Conservation (phyloP, 2,113 vertebrate species). For the Chitala chitala region DNA sequence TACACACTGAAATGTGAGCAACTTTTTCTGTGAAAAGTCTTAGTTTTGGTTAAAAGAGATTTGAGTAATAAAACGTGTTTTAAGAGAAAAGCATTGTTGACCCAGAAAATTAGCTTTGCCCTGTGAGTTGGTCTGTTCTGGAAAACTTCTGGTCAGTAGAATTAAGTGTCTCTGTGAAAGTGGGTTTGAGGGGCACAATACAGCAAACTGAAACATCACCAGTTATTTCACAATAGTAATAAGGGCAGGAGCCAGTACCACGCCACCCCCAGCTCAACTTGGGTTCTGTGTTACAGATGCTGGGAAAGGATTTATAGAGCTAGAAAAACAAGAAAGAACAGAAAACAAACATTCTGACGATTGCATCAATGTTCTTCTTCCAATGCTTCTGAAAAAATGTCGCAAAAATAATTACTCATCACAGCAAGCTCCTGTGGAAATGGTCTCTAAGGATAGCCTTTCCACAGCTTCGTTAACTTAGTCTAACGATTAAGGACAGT, state of each 20-base stretch:
- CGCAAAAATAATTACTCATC: neutral
- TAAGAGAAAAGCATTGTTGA: neutral
- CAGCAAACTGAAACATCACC: neutral
- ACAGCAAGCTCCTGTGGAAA: neutral
- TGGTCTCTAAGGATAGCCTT: too few species aligned
- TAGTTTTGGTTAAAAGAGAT: too few species aligned
- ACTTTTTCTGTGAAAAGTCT: neutral
- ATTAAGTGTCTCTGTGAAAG: too few species aligned
- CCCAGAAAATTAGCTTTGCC: neutral
- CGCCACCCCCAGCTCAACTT: neutral
- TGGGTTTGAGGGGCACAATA: neutral
- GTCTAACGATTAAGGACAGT: too few species aligned
- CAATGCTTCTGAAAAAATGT: constrained; percentile 3
- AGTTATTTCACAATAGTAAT: neutral
- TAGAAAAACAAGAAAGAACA: neutral
- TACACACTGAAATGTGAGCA: neutral
- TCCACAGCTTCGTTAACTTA: too few species aligned
- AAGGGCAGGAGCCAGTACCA: neutral
- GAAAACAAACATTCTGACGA: neutral
- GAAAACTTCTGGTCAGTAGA: neutral
- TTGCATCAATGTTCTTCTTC: neutral
- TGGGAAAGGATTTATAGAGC: neutral
- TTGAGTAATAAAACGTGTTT: too few species aligned
- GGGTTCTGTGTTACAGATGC: constrained; percentile 15
- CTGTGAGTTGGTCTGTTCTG: neutral